phyloP scores from a whole-genome alignment of 2,888 invertebrate genomes.

The Cephonodes hylas region DNA sequence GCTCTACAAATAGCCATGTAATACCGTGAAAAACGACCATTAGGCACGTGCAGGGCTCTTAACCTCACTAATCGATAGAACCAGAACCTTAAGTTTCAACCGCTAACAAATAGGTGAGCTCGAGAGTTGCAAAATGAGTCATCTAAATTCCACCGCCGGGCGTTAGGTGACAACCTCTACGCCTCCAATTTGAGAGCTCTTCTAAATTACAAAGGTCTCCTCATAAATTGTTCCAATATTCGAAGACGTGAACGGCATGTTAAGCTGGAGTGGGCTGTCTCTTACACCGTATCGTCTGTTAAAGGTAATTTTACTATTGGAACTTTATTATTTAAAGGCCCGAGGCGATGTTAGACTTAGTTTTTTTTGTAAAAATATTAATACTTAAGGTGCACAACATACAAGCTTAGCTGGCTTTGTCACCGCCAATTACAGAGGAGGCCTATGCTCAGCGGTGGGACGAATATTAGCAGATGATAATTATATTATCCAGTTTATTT shows the following conservation, averaged over 20 bases:
- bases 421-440: no score
- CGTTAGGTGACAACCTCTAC: slow-evolving; percentile 67
- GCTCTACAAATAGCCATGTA: no score
- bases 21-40: no score
- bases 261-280: slow-evolving; percentile 55
- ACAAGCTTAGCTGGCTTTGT: no score
- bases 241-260: slow-evolving; percentile 68
- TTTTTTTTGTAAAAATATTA: no score
- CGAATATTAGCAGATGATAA: no score
- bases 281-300: slow-evolving; percentile 42
- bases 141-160: slow-evolving; percentile 55
- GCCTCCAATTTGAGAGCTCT: slow-evolving; percentile 73
- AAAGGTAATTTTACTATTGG: no score
- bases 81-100: neutral
- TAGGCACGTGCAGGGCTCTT: neutral
- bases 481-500: no score
- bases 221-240: slow-evolving; percentile 80
- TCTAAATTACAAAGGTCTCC: slow-evolving; percentile 77
- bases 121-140: slow-evolving; percentile 38
- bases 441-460: no score
- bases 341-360: no score
- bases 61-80: neutral
- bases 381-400: no score
- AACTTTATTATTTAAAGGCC: no score
- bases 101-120: neutral